Percentiles rank a stretch among this genome's conserved stretches.
phyloP scores from a whole-genome alignment of 2,113 vertebrate genomes.

The Peromyscus leucopus region DNA sequence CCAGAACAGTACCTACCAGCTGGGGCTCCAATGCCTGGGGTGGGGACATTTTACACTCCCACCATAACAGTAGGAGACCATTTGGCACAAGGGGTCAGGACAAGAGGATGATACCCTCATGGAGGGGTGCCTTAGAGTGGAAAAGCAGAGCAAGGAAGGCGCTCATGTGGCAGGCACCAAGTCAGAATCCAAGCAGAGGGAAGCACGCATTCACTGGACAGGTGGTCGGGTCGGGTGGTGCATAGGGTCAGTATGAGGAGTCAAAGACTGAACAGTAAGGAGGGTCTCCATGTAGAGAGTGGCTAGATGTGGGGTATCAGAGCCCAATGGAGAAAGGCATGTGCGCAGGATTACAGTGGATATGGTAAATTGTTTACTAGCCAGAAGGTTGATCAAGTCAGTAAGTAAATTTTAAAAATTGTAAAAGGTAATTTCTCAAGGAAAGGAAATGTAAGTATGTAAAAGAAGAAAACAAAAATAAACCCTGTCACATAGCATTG shows the following conservation, averaged over 20 bases:
- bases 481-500: background rate
- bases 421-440: background rate
- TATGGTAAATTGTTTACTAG: background rate
- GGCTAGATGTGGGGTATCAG: background rate
- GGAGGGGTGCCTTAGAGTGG: background rate
- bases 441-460: slow-evolving; percentile 18
- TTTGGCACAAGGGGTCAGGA: background rate
- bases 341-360: background rate
- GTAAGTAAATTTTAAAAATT: background rate
- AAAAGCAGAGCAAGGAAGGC: background rate
- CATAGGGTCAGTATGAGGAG: background rate
- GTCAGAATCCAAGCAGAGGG: background rate
- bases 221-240: background rate
- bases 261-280: background rate
- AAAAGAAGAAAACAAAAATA: slow-evolving; percentile 34
- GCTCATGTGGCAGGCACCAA: background rate
- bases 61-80: background rate
- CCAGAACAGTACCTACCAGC: background rate
- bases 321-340: background rate
- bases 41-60: background rate
- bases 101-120: background rate
- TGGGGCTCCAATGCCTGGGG: background rate
- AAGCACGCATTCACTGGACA: background rate
- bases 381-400: background rate
- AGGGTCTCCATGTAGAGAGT: background rate